Evolutionary conservation across 2,888 invertebrate genomes (phyloP).

Genomic region (Odontocerum albicorne): DNA sequence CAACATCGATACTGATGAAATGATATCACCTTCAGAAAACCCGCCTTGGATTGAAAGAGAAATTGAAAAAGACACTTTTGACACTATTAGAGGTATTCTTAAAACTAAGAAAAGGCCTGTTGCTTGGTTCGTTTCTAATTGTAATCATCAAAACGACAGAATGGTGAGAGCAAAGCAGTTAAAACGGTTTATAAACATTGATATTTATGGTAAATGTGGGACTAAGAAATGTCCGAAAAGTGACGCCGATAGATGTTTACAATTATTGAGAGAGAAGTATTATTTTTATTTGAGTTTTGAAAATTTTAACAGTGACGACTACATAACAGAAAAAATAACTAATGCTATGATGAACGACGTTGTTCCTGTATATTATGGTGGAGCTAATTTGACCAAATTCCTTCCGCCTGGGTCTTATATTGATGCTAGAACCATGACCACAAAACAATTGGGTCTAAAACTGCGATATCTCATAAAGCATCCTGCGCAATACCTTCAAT

Average conservation of each 20-base stretch:
- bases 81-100: constrained; percentile 1
- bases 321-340: constrained; percentile 69
- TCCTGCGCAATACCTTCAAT: constrained; percentile 61
- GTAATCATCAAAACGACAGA: constrained; percentile 49
- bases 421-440: constrained; percentile 62
- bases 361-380: constrained; percentile 43
- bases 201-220: constrained; percentile 67
- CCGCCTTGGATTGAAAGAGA: constrained; percentile 40
- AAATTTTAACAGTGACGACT: constrained; percentile 69
- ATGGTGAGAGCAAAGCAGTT: constrained; percentile 52
- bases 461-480: constrained; percentile 54
- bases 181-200: constrained; percentile 58
- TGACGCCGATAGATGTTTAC: constrained; percentile 41
- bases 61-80: background rate
- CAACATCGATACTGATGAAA: constrained; percentile 41
- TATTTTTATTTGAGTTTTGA: constrained; percentile 70
- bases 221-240: constrained; percentile 41
- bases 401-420: constrained; percentile 62
- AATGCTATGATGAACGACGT: constrained; percentile 49
- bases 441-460: constrained; percentile 59
- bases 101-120: constrained; percentile 51
- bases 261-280: constrained; percentile 56
- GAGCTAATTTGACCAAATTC: constrained; percentile 51
- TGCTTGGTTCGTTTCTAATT: constrained; percentile 61
- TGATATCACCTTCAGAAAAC: constrained; percentile 41